Conservation (phyloP, 1,140 invertebrate genomes). For the Aphaenogaster rudis region DNA sequence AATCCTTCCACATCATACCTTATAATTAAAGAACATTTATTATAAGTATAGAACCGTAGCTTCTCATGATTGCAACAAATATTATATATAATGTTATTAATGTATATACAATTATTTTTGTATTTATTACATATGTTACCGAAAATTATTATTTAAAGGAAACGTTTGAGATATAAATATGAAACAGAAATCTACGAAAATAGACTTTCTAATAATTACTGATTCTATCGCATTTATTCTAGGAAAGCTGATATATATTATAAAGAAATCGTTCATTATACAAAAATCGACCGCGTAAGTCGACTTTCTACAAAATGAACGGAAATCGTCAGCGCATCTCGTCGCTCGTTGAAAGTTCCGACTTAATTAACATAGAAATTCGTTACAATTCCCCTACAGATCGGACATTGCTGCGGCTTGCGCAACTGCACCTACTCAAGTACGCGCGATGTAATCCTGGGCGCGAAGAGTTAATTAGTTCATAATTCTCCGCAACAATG, state of each 20-base stretch:
- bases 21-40: slow-evolving; percentile 19
- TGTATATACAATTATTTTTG: background rate
- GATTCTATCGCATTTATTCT: background rate
- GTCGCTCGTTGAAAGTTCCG: slow-evolving; percentile 37
- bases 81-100: background rate
- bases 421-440: slow-evolving; percentile 36
- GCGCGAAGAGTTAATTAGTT: slow-evolving; percentile 50
- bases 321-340: slow-evolving; percentile 14
- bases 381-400: slow-evolving; percentile 43
- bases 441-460: slow-evolving; percentile 38
- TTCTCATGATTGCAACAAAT: background rate
- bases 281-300: background rate
- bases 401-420: slow-evolving; percentile 41
- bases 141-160: slow-evolving; percentile 11
- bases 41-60: background rate
- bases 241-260: background rate
- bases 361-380: slow-evolving; percentile 55
- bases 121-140: background rate
- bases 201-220: slow-evolving; percentile 1
- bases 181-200: background rate
- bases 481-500: slow-evolving; percentile 57
- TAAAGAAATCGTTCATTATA: slow-evolving; percentile 6
- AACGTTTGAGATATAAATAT: background rate
- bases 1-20: slow-evolving; percentile 43
- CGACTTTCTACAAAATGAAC: slow-evolving; percentile 34